Percentiles rank a stretch among this genome's conserved stretches.
These are phyloP conservation scores for Schizopygopsis pylzovi DNA, from an alignment of 2,797 vertebrate species.

Conservation along the genomic window DNA sequence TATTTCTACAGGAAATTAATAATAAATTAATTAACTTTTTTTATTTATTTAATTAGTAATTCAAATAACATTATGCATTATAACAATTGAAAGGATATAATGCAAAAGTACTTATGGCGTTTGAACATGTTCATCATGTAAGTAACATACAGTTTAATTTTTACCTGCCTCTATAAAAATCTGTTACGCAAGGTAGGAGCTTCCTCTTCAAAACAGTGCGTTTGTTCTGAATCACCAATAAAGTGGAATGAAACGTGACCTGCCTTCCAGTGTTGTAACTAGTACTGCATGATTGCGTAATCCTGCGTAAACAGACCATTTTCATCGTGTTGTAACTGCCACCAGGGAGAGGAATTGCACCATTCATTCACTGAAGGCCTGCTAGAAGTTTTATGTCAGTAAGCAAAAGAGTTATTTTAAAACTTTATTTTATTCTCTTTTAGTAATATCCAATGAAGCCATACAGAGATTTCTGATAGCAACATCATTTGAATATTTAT, in stretches of 20 bases:
- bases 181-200: not conserved
- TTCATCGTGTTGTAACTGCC: not conserved
- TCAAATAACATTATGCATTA: not conserved
- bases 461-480: not conserved
- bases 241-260: not conserved
- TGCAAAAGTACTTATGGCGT: not conserved
- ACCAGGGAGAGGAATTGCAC: constrained; percentile 46
- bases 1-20: not conserved
- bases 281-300: not conserved
- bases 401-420: not conserved
- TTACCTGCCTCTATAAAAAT: not conserved
- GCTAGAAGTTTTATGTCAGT: too few relatives aligned
- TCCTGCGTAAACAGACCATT: not conserved
- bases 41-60: not conserved
- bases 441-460: not conserved
- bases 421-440: not conserved
- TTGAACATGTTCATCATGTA: not conserved
- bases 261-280: not conserved
- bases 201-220: not conserved
- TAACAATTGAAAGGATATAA: not conserved
- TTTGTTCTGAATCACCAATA: not conserved
- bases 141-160: not conserved
- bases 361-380: not conserved
- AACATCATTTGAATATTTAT: not conserved
- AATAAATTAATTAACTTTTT: not conserved